Base-by-base conservation (phyloP, 2,113 vertebrate species). In the Clarias gariepinus region DNA sequence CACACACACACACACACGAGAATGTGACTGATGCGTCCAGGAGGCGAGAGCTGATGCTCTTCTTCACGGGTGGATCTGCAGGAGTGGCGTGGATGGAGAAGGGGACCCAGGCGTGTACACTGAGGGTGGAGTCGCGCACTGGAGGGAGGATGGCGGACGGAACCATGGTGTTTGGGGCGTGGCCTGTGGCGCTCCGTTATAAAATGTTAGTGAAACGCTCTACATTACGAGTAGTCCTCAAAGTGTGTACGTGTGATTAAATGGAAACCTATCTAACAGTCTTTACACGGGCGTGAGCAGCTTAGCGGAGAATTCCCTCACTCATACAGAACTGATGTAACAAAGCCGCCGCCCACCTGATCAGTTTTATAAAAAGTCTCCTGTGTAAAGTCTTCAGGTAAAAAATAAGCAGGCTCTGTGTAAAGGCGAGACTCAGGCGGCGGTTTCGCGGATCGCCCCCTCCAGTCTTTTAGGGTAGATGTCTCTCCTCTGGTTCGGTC, bases 391-490 rank as follows among this genome's bases (percentile, higher is more conserved):
- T 86, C 71, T 78, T 33, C 82, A 71, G 80, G 77, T 88, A 87
- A 85, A 90, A 90, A 83, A 87, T 73, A 84, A 82, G 84, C 74
- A 79, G 64, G 80, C 18, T 86, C 30, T 94, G 95, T 92, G 89
- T 93, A 94, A 95, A 91, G 93, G 80, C 92, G 60, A 19, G 89
- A 89, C 92, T 94, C 95, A 97, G 91, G 96, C 96, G 90, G 96
- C 95, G 89, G 96, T 97, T 92, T 97, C 96, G 91, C 96, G 94
- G 92, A 96, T 96, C 80, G 95, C 94, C 90, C 95, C 95, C 91
- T 96, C 96, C 95, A 96, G 94, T 96, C 96, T 97, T 95, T 97
- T 97, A 96, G 96, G 96, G 94, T 96, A 95, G 83, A 96, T 94
- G 94, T 97, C 96, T 95, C 96, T 96, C 91, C 96, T 95, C 92